Evolutionary conservation across 2,113 vertebrate species (phyloP).

Genomic region (Theristicus caerulescens): DNA sequence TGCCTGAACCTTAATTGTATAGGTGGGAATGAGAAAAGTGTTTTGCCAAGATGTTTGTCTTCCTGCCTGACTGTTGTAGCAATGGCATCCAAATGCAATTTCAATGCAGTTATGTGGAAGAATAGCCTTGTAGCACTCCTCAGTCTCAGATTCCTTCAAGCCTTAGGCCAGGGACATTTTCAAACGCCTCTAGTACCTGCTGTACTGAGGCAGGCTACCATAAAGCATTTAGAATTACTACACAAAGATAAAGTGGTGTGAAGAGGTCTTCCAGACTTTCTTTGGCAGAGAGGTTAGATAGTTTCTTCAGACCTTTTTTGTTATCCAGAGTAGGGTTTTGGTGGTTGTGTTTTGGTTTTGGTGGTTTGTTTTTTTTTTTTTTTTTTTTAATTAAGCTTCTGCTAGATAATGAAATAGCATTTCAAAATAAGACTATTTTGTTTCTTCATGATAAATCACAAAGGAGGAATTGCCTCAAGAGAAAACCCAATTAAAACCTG

Average conservation of each 20-base stretch:
- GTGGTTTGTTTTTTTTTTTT: background rate
- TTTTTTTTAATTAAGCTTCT: constrained; percentile 2
- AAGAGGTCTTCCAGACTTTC: background rate
- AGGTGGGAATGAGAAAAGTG: background rate
- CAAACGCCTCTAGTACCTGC: background rate
- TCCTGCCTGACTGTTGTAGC: background rate
- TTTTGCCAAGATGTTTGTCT: background rate
- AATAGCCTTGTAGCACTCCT: background rate
- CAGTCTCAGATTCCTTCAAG: background rate
- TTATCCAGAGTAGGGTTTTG: background rate
- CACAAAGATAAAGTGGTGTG: background rate
- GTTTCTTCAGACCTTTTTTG: background rate
- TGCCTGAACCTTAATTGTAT: background rate
- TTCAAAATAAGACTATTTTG: constrained; percentile 52
- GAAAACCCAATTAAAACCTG: constrained; percentile 53
- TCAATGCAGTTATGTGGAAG: background rate
- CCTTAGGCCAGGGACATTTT: background rate
- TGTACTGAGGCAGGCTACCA: background rate
- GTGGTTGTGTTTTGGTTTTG: background rate
- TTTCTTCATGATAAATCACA: constrained; percentile 55
- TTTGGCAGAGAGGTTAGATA: background rate
- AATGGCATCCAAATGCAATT: background rate
- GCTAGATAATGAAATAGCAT: constrained; percentile 53
- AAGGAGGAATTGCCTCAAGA: constrained; percentile 27
- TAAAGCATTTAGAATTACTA: background rate